Evolutionary conservation across 2,888 invertebrate species (phyloP).

Genomic region (Chrysodeixis includens): DNA sequence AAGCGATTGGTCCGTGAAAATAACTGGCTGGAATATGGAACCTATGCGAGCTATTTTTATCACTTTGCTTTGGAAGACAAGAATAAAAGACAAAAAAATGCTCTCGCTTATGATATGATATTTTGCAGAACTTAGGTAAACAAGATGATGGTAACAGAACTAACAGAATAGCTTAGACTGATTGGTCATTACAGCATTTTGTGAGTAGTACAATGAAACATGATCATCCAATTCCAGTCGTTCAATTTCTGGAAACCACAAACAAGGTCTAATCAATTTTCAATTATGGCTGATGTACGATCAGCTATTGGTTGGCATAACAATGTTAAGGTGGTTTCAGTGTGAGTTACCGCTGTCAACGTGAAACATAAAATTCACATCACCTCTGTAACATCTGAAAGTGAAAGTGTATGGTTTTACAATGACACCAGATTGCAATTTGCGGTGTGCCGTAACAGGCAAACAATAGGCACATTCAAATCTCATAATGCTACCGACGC

Average conservation of each 20-base stretch:
- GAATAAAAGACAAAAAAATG: not conserved
- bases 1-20: slow-evolving; percentile 4
- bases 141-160: not conserved
- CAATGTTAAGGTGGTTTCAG: too few species aligned
- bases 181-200: not conserved
- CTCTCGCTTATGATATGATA: too few species aligned
- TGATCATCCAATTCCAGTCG: not conserved
- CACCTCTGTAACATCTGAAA: slow-evolving; percentile 11
- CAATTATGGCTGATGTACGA: not conserved
- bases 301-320: too few species aligned
- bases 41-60: not conserved
- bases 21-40: slow-evolving; percentile 3
- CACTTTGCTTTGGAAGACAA: not conserved
- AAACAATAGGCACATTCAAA: slow-evolving; percentile 52
- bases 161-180: not conserved
- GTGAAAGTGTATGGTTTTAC: slow-evolving; percentile 36
- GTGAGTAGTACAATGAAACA: not conserved
- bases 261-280: slow-evolving; percentile 7
- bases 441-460: slow-evolving; percentile 29
- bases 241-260: not conserved
- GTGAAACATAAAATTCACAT: not conserved
- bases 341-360: not conserved
- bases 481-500: slow-evolving; percentile 33
- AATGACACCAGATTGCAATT: slow-evolving; percentile 18
- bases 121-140: too few species aligned